Conservation (phyloP, 2,113 vertebrate genomes). For the Lampris megalopsis region DNA sequence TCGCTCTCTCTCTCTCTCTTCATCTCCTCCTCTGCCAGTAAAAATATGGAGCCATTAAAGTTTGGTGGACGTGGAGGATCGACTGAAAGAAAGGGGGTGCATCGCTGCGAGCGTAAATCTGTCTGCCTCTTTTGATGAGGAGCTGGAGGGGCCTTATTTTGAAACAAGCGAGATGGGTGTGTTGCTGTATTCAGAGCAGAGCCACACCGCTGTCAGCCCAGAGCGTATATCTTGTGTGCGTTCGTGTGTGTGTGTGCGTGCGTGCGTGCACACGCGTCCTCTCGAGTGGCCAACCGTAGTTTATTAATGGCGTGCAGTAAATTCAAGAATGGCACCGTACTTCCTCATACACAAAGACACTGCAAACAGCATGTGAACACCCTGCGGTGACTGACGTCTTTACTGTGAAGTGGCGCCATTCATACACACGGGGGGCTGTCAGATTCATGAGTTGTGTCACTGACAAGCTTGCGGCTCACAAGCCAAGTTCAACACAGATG, state of each 20-base stretch:
- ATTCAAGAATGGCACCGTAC: slow-evolving; percentile 46
- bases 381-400: slow-evolving; percentile 20
- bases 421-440: slow-evolving; percentile 10
- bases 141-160: slow-evolving; percentile 43
- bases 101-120: slow-evolving; percentile 29
- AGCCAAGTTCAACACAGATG: slow-evolving; percentile 17
- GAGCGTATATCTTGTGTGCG: slow-evolving; percentile 36
- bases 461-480: slow-evolving; percentile 25
- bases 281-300: slow-evolving; percentile 3
- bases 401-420: slow-evolving; percentile 32
- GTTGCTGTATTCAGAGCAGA: slow-evolving; percentile 45
- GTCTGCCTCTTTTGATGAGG: slow-evolving; percentile 33
- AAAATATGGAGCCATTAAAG: slow-evolving; percentile 38
- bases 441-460: slow-evolving; percentile 15
- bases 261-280: neutral
- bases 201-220: slow-evolving; percentile 41
- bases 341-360: slow-evolving; percentile 28
- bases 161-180: slow-evolving; percentile 31
- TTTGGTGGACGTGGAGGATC: slow-evolving; percentile 15
- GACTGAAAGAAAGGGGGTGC: neutral
- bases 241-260: slow-evolving; percentile 8
- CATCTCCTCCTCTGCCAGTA: slow-evolving; percentile 15
- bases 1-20: neutral
- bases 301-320: slow-evolving; percentile 39
- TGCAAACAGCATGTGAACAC: slow-evolving; percentile 9